A percentile compares a stretch with the other conserved stretches of the same genome.
Evolutionary conservation across 2,113 vertebrate species (phyloP).

Genomic region (Redunca redunca): DNA sequence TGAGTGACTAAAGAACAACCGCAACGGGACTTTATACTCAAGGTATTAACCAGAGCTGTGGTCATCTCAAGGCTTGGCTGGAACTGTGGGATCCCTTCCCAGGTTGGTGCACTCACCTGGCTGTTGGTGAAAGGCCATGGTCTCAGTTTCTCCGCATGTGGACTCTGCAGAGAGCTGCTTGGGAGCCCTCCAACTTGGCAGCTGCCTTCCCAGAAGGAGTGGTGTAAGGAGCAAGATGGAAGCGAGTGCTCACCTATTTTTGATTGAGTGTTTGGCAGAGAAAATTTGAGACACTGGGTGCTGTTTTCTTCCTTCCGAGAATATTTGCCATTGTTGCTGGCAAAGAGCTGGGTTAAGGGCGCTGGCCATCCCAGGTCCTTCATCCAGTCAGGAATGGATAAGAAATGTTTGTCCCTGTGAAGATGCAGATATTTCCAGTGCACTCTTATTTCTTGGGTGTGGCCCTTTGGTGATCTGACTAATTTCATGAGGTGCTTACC

Average conservation of each 20-base stretch:
- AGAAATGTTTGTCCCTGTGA: not conserved
- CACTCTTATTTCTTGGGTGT: not conserved
- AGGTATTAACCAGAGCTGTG: not conserved
- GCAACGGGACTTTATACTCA: not conserved
- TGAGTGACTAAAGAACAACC: not conserved
- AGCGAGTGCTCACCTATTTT: not conserved
- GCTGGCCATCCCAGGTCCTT: not conserved
- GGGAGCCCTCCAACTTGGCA: not conserved
- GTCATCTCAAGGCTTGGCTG: not conserved
- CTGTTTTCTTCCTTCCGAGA: not conserved
- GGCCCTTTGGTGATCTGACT: not conserved
- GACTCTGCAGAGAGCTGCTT: not conserved
- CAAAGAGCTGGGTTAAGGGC: not conserved
- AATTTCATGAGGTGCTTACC: not conserved
- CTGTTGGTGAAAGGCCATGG: not conserved
- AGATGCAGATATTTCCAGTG: not conserved
- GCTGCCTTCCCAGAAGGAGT: not conserved
- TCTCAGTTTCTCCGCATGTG: not conserved
- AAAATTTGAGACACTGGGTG: not conserved
- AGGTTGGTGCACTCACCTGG: not conserved
- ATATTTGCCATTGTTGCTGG: not conserved
- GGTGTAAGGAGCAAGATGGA: not conserved
- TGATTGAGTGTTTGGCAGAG: not conserved
- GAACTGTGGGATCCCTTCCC: not conserved
- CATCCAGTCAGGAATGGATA: not conserved